A percentile compares a stretch with the other conserved stretches of the same genome.
phyloP scores from a whole-genome alignment of 2,888 invertebrate species.

The Labia minor region DNA sequence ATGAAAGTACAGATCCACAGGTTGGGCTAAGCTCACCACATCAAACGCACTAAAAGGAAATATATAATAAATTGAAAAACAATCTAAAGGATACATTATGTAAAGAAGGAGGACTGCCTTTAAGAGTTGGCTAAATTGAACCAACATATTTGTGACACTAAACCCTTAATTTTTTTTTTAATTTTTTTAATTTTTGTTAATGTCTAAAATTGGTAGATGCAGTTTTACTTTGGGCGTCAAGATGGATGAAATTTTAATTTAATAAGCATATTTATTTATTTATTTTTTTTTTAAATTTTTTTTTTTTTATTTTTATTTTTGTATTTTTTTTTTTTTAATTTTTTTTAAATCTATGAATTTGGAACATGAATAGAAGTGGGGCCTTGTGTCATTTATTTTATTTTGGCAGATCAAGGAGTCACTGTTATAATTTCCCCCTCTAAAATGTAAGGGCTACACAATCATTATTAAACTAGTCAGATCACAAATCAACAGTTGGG shows the following conservation, averaged over 20 bases:
- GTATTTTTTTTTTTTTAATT: background rate
- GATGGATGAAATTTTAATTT: constrained; percentile 13
- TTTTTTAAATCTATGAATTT: background rate
- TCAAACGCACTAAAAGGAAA: constrained; percentile 13
- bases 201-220: background rate
- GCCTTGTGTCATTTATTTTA: constrained; percentile 1
- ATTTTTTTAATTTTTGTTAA: background rate
- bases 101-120: constrained; percentile 13
- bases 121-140: background rate
- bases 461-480: constrained; percentile 4
- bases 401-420: constrained; percentile 7
- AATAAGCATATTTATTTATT: background rate
- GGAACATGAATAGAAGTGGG: background rate
- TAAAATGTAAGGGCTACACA: constrained; percentile 9
- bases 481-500: constrained; percentile 13
- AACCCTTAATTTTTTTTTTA: background rate
- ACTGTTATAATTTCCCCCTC: background rate
- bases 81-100: constrained; percentile 13
- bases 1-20: constrained; percentile 13
- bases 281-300: background rate
- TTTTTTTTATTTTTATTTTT: too few relatives aligned
- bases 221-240: background rate
- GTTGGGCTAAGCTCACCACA: constrained; percentile 13
- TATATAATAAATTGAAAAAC: background rate
- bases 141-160: background rate